Conservation (phyloP, 2,113 vertebrate species). For the Copsychus sechellarum region DNA sequence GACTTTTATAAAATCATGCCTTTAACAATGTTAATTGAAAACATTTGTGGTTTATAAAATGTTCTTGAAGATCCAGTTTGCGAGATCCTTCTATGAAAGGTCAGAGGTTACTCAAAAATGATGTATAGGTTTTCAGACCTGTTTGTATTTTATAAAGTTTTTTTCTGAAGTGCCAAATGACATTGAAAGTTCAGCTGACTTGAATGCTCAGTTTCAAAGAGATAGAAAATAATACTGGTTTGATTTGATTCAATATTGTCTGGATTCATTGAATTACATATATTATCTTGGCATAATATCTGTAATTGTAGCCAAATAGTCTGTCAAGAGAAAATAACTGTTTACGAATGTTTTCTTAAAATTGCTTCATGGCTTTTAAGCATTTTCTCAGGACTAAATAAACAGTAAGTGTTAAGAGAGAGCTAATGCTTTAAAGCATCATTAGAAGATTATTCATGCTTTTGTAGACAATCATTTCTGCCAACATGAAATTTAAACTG, state of each 20-base stretch:
- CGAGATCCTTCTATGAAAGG: background rate
- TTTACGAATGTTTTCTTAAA: conserved; percentile 7
- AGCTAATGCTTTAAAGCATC: background rate
- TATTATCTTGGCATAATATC: conserved; percentile 37
- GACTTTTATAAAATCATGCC: background rate
- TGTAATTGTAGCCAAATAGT: conserved; percentile 51
- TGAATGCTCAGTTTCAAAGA: conserved; percentile 1
- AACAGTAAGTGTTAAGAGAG: background rate
- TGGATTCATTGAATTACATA: conserved; percentile 4
- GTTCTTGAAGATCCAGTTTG: background rate
- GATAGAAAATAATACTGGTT: background rate
- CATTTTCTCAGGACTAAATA: conserved; percentile 10
- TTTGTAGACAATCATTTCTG: background rate
- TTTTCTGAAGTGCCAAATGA: background rate
- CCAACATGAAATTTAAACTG: conserved; percentile 6
- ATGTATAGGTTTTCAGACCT: background rate
- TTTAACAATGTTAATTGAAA: conserved; percentile 3
- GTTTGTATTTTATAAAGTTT: background rate
- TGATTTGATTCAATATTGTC: conserved; percentile 14
- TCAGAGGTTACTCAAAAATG: background rate
- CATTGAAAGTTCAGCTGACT: conserved; percentile 2
- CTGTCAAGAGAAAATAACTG: conserved; percentile 56
- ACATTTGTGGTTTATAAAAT: background rate
- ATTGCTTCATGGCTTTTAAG: conserved; percentile 20
- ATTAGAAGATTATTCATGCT: conserved; percentile 7